phyloP scores from a whole-genome alignment of 37 sponge, comb jelly and placozoan genomes.

The Dysidea cf. avara region DNA sequence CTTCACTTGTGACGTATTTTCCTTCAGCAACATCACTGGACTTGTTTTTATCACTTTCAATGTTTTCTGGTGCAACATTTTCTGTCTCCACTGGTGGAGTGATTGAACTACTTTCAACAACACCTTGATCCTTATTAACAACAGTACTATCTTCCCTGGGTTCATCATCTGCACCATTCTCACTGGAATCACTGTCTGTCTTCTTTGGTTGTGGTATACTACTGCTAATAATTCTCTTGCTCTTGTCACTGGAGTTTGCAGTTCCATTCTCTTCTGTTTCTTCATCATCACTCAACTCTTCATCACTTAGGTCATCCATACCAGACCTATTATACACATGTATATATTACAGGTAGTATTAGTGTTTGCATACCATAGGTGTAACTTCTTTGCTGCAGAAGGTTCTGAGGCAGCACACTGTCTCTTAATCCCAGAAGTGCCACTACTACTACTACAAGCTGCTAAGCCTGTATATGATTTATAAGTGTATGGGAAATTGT shows the following conservation, averaged over 20 bases:
- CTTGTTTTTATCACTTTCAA: too few relatives aligned
- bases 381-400: too few relatives aligned
- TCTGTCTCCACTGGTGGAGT: too few relatives aligned
- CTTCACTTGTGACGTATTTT: too few relatives aligned
- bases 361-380: not conserved
- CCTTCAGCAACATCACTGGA: too few relatives aligned
- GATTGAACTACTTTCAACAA: too few relatives aligned
- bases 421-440: too few relatives aligned
- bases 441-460: constrained; percentile 3
- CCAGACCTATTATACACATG: constrained; percentile 2
- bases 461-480: not conserved
- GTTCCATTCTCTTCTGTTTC: constrained; percentile 25
- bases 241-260: not conserved
- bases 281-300: not conserved
- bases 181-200: not conserved
- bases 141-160: not conserved
- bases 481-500: too few relatives aligned
- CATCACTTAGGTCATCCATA: constrained; percentile 15
- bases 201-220: not conserved
- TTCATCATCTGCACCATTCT: not conserved
- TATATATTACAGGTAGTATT: not conserved
- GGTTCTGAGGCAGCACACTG: too few relatives aligned
- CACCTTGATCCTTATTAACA: not conserved
- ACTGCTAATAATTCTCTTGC: not conserved
- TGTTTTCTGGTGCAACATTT: too few relatives aligned